These are phyloP conservation scores for Diadema setosum DNA, from an alignment of 35 echinoderm and acorn worm species.

Conservation along the genomic window DNA sequence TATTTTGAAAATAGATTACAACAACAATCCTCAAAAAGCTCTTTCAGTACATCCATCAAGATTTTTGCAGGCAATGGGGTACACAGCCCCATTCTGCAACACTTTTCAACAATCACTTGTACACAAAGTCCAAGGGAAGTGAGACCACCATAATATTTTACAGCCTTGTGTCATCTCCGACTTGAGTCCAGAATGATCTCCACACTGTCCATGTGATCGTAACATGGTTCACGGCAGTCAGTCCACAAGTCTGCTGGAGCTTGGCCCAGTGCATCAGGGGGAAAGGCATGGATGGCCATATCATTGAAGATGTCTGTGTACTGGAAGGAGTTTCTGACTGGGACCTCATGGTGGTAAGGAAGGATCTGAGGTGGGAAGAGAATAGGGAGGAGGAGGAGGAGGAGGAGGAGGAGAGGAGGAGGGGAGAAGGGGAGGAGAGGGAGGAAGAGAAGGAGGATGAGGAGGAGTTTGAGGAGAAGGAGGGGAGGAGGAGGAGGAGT, in stretches of 20 bases:
- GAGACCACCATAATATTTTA: too few species aligned
- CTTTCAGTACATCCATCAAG: too few species aligned
- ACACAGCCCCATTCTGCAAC: too few species aligned
- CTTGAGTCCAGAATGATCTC: constrained; percentile 61
- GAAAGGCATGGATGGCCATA: constrained; percentile 63
- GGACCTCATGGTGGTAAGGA: constrained; percentile 30
- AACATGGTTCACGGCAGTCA: constrained; percentile 27
- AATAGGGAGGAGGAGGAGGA: neutral
- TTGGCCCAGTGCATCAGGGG: neutral
- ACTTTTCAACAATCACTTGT: too few species aligned
- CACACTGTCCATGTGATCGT: constrained; percentile 44
- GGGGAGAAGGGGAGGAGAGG: neutral
- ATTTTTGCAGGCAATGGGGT: too few species aligned
- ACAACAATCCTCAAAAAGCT: too few species aligned
- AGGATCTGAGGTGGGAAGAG: constrained; percentile 33
- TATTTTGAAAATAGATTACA: too few species aligned
- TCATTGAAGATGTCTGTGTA: constrained; percentile 89
- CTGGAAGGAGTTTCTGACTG: constrained; percentile 57
- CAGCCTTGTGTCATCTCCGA: neutral
- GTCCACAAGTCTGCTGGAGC: constrained; percentile 33
- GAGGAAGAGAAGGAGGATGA: too few species aligned
- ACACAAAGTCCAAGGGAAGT: too few species aligned
- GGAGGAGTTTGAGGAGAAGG: too few species aligned
- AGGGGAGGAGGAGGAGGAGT: neutral
- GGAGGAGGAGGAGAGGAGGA: neutral